These are phyloP conservation scores for Ophthalmolycus amberensis DNA, from an alignment of 2,113 vertebrate genomes.

Conservation along the genomic window DNA sequence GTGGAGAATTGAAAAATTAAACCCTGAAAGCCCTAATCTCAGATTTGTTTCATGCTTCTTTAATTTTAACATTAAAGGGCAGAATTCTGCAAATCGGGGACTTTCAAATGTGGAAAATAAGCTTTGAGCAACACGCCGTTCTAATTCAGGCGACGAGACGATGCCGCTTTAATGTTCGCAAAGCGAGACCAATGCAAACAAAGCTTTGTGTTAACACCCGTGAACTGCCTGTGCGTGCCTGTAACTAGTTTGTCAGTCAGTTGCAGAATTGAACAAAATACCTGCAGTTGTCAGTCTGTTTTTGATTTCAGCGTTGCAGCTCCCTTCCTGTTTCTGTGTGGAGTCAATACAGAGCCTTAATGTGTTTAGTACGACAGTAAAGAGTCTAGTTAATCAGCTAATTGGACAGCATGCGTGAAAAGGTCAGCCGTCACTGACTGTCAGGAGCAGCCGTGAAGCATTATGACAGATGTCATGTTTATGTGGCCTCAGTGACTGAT, in stretches of 20 bases:
- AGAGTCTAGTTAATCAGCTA: conserved; percentile 74
- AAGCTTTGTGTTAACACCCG: conserved; percentile 31
- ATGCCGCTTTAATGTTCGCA: conserved; percentile 37
- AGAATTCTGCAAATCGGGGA: conserved; percentile 34
- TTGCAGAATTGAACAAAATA: neutral
- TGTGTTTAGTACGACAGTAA: conserved; percentile 47
- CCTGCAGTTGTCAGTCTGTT: conserved; percentile 30
- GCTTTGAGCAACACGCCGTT: conserved; percentile 45
- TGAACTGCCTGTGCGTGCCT: conserved; percentile 12
- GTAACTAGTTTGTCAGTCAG: conserved; percentile 17
- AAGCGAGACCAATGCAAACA: conserved; percentile 31
- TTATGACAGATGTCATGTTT: conserved; percentile 74
- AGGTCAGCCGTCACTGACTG: conserved; percentile 74
- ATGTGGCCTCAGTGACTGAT: conserved; percentile 60
- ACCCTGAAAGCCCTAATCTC: conserved; percentile 64
- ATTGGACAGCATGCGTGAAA: conserved; percentile 72
- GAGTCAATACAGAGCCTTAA: conserved; percentile 36
- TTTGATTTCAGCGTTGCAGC: conserved; percentile 10
- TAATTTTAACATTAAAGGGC: conserved; percentile 49
- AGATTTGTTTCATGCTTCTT: conserved; percentile 67
- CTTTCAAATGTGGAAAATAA: conserved; percentile 41
- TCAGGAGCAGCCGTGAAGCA: conserved; percentile 55
- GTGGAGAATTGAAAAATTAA: conserved; percentile 62
- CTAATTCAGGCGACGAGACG: conserved; percentile 24
- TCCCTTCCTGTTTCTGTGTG: conserved; percentile 18